Evolutionary conservation across 2,888 invertebrate genomes (phyloP).

Genomic region (Caradrina clavipalpis): DNA sequence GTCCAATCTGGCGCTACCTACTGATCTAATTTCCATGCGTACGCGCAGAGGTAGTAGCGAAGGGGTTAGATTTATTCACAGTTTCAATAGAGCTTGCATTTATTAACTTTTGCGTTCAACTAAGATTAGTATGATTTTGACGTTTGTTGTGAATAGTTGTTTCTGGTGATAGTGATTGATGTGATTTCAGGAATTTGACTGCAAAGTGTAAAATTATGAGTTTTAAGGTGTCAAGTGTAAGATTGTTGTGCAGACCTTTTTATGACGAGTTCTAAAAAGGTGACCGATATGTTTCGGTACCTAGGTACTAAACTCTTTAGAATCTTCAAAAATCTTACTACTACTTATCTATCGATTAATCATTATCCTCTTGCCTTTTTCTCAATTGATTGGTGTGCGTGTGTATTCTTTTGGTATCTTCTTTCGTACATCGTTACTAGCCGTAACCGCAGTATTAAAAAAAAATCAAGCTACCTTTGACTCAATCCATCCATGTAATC

Average conservation of each 20-base stretch:
- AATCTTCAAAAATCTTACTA: no score
- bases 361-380: no score
- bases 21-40: constrained; percentile 91
- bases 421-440: not conserved
- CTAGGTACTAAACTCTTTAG: not conserved
- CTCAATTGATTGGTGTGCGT: no score
- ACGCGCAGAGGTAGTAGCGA: constrained; percentile 81
- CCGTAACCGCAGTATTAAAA: not conserved
- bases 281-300: not conserved
- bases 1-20: constrained; percentile 80
- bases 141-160: constrained; percentile 82
- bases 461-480: not conserved
- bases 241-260: not conserved
- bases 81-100: constrained; percentile 86
- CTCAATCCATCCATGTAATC: not conserved
- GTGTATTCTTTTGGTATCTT: not conserved
- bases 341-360: no score
- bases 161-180: constrained; percentile 57
- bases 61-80: constrained; percentile 88
- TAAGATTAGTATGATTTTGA: constrained; percentile 86
- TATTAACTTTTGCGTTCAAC: constrained; percentile 84
- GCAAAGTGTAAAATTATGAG: constrained; percentile 26
- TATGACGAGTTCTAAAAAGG: not conserved
- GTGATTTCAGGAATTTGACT: constrained; percentile 6
- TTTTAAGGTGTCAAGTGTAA: not conserved